These are phyloP conservation scores for Conchocele bisecta DNA, from an alignment of 2,888 invertebrate species.

Conservation along the genomic window DNA sequence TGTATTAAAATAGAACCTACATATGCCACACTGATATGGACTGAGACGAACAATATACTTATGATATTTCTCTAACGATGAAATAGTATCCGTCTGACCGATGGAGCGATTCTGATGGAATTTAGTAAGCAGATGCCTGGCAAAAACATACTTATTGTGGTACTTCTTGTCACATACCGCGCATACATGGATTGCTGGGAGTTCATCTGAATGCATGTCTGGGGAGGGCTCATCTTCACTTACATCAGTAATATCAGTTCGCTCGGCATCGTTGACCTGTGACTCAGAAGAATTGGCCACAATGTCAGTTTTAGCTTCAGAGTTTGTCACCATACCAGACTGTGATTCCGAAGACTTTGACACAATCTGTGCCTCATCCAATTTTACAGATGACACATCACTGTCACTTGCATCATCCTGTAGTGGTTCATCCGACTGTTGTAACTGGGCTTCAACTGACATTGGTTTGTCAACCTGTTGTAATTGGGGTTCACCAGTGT, in stretches of 20 bases:
- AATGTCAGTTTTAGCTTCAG: not conserved
- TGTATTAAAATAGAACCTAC: slow-evolving; percentile 91
- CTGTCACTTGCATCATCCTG: no score
- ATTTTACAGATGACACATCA: no score
- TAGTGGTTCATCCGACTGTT: no score
- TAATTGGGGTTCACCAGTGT: no score
- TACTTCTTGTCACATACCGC: slow-evolving; percentile 77
- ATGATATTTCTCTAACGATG: slow-evolving; percentile 90
- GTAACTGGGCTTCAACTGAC: no score
- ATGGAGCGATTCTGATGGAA: slow-evolving; percentile 90
- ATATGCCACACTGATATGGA: slow-evolving; percentile 93
- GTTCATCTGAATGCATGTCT: not conserved
- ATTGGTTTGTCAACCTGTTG: no score
- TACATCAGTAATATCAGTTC: not conserved
- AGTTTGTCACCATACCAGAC: not conserved
- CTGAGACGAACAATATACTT: slow-evolving; percentile 90
- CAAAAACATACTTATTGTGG: slow-evolving; percentile 74
- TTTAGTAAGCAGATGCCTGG: slow-evolving; percentile 88
- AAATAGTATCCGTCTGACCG: slow-evolving; percentile 82
- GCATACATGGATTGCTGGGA: slow-evolving; percentile 57
- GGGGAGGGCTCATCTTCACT: not conserved
- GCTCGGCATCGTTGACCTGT: no score
- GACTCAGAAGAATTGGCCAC: no score
- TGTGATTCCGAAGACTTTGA: no score
- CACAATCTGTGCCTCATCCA: no score